Percentiles rank a stretch among this genome's conserved stretches.
Conservation (phyloP, 2,113 vertebrate genomes). For the Rhizomys pruinosus region DNA sequence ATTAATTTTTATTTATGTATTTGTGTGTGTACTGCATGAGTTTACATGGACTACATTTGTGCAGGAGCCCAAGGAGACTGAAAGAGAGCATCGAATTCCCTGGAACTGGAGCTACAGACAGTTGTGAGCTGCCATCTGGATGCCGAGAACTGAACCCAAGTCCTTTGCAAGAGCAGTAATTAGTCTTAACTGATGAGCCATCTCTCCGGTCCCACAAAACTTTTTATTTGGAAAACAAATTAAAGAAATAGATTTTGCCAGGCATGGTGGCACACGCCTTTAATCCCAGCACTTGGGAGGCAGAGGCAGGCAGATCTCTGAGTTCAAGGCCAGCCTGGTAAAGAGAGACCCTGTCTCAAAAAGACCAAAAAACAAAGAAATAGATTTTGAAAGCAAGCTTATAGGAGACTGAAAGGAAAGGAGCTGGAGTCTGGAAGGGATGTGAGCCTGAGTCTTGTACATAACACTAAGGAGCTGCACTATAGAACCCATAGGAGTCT, state of each 20-base stretch:
- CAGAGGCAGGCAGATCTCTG: no score
- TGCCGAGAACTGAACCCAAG: not conserved
- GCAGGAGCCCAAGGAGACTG: not conserved
- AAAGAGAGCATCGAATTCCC: not conserved
- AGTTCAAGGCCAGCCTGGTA: no score
- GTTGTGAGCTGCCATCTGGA: not conserved
- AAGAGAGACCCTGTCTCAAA: no score
- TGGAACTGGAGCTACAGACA: not conserved
- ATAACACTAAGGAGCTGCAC: not conserved
- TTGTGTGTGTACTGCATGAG: not conserved
- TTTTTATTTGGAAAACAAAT: no score
- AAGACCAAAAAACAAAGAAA: not conserved
- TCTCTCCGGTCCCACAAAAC: not conserved
- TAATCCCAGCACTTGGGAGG: no score
- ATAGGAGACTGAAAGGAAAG: not conserved
- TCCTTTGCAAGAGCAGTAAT: not conserved
- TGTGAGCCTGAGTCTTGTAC: not conserved
- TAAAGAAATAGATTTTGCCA: no score
- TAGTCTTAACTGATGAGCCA: not conserved
- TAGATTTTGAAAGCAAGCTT: not conserved
- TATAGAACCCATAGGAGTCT: not conserved
- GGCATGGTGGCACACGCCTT: no score
- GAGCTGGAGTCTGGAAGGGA: not conserved
- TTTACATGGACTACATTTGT: not conserved
- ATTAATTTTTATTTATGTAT: not conserved